A percentile compares a stretch with the other conserved stretches of the same genome.
phyloP scores from a whole-genome alignment of 23 tunicate genomes.

The Styela plicata region DNA sequence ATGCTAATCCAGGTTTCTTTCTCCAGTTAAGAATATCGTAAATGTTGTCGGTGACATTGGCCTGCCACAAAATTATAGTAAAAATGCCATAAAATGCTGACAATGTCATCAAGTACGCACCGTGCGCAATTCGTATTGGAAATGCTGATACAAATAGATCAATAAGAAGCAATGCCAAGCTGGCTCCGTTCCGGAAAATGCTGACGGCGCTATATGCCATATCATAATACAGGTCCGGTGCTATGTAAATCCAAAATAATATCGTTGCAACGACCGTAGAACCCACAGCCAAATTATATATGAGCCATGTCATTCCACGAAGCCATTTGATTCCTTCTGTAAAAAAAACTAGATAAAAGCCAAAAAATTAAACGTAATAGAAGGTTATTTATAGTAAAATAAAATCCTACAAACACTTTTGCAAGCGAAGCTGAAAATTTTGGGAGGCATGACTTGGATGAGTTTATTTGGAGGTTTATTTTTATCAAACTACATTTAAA shows the following conservation, averaged over 20 bases:
- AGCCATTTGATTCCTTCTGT: background rate
- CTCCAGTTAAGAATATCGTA: background rate
- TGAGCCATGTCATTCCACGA: background rate
- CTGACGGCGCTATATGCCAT: background rate
- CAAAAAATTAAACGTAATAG: too few species aligned
- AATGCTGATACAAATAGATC: slow-evolving; percentile 3
- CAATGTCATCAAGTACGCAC: background rate
- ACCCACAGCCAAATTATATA: background rate
- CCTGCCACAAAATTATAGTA: slow-evolving; percentile 4
- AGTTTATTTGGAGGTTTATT: too few species aligned
- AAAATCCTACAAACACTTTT: too few species aligned
- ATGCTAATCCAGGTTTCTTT: background rate
- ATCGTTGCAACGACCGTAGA: background rate
- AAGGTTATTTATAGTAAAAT: too few species aligned
- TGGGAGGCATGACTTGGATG: too few species aligned
- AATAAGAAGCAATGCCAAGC: slow-evolving; percentile 1
- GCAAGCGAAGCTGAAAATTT: too few species aligned
- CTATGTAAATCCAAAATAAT: slow-evolving; percentile 10
- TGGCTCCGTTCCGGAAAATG: background rate
- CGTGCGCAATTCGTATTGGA: slow-evolving; percentile 11
- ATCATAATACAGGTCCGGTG: background rate
- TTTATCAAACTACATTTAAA: too few species aligned
- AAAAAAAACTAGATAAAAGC: background rate
- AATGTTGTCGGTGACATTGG: background rate
- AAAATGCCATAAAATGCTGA: slow-evolving; percentile 3